Conservation (phyloP, 2,888 invertebrate genomes). For the Dione juno region DNA sequence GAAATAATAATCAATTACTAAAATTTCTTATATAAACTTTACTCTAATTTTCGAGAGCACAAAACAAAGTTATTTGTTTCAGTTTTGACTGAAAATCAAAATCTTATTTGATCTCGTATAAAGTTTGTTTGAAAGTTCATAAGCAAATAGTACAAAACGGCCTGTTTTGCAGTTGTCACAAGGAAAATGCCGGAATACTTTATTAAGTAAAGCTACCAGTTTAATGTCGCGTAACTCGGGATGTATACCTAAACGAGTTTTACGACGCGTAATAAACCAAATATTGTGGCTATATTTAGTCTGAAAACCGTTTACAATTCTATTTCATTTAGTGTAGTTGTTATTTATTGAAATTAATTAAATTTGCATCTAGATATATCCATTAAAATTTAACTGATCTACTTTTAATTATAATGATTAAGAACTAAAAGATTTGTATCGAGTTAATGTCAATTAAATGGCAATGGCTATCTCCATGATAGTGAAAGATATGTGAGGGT, state of each 20-base stretch:
- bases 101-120: constrained; percentile 23
- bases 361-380: too few species aligned
- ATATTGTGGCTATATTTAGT: background rate
- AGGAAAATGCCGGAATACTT: constrained; percentile 18
- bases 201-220: constrained; percentile 27
- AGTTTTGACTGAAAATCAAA: constrained; percentile 10
- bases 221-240: constrained; percentile 15
- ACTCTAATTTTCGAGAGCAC: background rate
- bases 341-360: background rate
- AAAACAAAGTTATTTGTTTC: constrained; percentile 10
- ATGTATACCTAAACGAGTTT: constrained; percentile 7
- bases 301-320: background rate
- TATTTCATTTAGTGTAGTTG: background rate
- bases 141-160: constrained; percentile 21
- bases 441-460: too few species aligned
- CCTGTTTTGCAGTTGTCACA: constrained; percentile 23
- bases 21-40: background rate
- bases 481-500: too few species aligned
- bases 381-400: too few species aligned
- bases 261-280: constrained; percentile 1
- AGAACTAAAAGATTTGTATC: too few species aligned
- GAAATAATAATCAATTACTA: background rate
- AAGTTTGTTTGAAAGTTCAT: constrained; percentile 21
- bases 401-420: too few species aligned
- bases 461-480: too few species aligned